Conservation (phyloP, 2,888 invertebrate species). For the Athetis lepigone region DNA sequence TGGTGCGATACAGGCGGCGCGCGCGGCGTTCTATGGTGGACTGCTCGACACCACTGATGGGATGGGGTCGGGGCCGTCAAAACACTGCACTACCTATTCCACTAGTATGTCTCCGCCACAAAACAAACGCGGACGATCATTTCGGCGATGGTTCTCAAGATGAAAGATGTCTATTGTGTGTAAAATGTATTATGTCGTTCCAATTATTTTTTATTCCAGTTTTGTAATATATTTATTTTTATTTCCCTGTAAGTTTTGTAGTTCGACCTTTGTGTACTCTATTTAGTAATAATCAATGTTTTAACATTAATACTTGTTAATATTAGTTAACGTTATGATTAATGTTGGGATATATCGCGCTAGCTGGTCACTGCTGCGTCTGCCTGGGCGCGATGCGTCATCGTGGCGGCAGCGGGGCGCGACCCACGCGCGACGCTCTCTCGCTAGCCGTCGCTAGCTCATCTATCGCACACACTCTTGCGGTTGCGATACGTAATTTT, state of each 20-base stretch:
- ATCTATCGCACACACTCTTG: slow-evolving; percentile 42
- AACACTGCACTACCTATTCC: slow-evolving; percentile 77
- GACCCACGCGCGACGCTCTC: slow-evolving; percentile 76
- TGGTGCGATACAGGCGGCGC: slow-evolving; percentile 73
- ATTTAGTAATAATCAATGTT: not conserved
- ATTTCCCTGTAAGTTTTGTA: not conserved
- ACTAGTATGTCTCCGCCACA: slow-evolving; percentile 68
- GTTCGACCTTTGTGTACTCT: not conserved
- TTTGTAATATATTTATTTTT: not conserved
- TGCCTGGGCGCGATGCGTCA: slow-evolving; percentile 78
- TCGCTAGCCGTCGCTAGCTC: slow-evolving; percentile 44
- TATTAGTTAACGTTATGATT: not conserved
- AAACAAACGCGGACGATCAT: slow-evolving; percentile 51
- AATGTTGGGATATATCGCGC: slow-evolving; percentile 34
- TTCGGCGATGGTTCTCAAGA: slow-evolving; percentile 61
- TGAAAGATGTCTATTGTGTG: slow-evolving; percentile 27
- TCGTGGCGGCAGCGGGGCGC: slow-evolving; percentile 80
- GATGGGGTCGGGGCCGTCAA: slow-evolving; percentile 85
- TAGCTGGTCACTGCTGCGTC: slow-evolving; percentile 46
- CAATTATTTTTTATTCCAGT: not conserved
- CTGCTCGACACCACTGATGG: slow-evolving; percentile 76
- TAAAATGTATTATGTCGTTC: slow-evolving; percentile 3
- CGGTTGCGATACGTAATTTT: slow-evolving; percentile 45
- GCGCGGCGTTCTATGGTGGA: slow-evolving; percentile 84
- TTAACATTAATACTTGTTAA: not conserved